Evolutionary conservation across 2,888 invertebrate species (phyloP).

Genomic region (Pandemis cinnamomeana): DNA sequence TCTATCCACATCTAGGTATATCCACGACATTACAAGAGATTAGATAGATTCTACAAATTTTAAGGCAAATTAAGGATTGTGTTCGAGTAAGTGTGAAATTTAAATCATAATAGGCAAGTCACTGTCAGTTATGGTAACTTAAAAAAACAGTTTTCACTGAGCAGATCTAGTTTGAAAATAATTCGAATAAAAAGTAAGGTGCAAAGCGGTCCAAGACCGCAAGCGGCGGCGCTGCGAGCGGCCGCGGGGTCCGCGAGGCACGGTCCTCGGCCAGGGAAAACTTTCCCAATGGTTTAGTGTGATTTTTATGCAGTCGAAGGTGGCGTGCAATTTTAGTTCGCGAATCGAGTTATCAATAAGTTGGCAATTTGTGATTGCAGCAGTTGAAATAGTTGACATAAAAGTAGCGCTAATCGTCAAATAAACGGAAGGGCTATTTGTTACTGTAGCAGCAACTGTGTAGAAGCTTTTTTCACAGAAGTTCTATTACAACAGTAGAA

Average conservation of each 20-base stretch:
- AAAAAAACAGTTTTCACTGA: no score
- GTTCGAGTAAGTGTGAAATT: background rate
- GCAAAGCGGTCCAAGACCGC: background rate
- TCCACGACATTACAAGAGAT: background rate
- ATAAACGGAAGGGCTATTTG: no score
- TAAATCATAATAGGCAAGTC: background rate
- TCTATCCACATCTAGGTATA: background rate
- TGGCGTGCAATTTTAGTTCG: background rate
- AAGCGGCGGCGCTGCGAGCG: background rate
- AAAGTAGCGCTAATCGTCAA: no score
- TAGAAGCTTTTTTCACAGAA: no score
- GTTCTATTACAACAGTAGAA: no score
- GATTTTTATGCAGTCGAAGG: constrained; percentile 2
- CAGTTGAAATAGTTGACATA: background rate
- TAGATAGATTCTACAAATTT: background rate
- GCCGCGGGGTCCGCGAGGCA: constrained; percentile 12
- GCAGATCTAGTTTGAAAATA: no score
- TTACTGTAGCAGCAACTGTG: no score
- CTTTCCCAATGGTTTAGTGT: background rate
- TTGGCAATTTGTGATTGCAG: background rate
- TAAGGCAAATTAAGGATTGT: background rate
- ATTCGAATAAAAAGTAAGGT: background rate
- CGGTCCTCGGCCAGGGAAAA: constrained; percentile 1
- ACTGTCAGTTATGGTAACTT: no score
- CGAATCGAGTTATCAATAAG: background rate